phyloP scores from a whole-genome alignment of 2,113 vertebrate genomes.

The Mustela nigripes region DNA sequence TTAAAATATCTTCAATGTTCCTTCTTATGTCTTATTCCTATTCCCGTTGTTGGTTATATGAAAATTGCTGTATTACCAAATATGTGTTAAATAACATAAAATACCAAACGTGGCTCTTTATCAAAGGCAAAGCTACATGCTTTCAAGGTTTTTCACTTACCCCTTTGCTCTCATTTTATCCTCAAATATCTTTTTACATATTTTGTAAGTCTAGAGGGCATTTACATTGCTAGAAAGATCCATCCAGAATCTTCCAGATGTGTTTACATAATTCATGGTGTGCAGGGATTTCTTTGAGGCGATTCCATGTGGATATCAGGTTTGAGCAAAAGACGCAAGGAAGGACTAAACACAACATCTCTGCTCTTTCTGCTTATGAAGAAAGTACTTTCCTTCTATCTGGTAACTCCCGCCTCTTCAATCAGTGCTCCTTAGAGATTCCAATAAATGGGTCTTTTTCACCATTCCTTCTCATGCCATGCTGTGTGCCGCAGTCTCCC shows the following conservation, averaged over 20 bases:
- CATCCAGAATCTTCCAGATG: background rate
- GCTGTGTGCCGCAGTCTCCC: background rate
- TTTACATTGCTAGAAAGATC: background rate
- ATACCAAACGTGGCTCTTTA: background rate
- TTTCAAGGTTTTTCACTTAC: background rate
- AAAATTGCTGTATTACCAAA: background rate
- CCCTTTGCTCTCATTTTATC: background rate
- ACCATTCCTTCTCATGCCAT: background rate
- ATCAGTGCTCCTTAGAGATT: background rate
- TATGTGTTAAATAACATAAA: background rate
- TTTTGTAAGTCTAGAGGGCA: background rate
- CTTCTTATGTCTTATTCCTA: background rate
- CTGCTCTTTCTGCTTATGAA: background rate
- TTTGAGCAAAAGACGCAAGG: background rate
- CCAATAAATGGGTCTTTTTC: background rate
- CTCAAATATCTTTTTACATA: conserved; percentile 21
- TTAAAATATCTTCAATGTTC: background rate
- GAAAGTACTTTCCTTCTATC: background rate
- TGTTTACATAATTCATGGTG: background rate
- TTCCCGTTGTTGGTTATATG: background rate
- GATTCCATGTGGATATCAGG: background rate
- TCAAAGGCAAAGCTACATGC: background rate
- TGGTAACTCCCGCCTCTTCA: background rate
- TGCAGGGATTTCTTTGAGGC: background rate
- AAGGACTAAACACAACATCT: background rate